These are phyloP conservation scores for Acanthurus leucopareius DNA, from an alignment of 2,797 vertebrate genomes.

Conservation along the genomic window DNA sequence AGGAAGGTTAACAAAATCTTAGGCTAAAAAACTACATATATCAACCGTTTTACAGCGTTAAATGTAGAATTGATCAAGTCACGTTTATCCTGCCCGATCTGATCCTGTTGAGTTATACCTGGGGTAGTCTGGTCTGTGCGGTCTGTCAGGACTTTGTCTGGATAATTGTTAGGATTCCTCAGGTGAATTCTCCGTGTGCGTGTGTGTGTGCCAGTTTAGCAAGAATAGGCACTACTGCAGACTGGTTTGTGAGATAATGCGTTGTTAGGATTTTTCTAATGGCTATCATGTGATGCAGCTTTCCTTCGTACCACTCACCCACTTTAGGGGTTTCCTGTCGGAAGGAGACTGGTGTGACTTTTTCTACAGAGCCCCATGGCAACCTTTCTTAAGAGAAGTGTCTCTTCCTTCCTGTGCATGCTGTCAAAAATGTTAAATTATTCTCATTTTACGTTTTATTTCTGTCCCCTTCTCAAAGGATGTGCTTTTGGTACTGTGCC, in stretches of 20 bases:
- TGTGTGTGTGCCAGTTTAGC: background rate
- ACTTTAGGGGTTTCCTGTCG: conserved; percentile 50
- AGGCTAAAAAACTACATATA: background rate
- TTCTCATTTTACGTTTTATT: background rate
- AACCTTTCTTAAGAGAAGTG: conserved; percentile 1
- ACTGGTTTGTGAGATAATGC: conserved; percentile 31
- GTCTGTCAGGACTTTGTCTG: conserved; percentile 8
- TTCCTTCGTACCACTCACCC: conserved; percentile 38
- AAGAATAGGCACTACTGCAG: background rate
- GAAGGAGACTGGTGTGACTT: conserved; percentile 11
- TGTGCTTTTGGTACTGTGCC: background rate
- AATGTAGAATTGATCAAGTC: background rate
- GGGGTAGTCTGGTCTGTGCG: background rate
- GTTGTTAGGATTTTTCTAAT: conserved; percentile 52
- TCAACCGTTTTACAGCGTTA: background rate
- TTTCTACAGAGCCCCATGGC: conserved; percentile 31
- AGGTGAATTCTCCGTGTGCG: conserved; percentile 14
- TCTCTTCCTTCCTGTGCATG: background rate
- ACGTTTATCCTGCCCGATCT: conserved; percentile 3
- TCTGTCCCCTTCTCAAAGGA: conserved; percentile 24
- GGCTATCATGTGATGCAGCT: conserved; percentile 58
- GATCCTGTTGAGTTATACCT: background rate
- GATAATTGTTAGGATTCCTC: conserved; percentile 32
- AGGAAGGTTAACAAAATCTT: background rate
- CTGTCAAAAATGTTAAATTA: conserved; percentile 2